A percentile compares a stretch with the other conserved stretches of the same genome.
These are phyloP conservation scores for Gortyna flavago DNA, from an alignment of 2,888 invertebrate species.

Conservation along the genomic window DNA sequence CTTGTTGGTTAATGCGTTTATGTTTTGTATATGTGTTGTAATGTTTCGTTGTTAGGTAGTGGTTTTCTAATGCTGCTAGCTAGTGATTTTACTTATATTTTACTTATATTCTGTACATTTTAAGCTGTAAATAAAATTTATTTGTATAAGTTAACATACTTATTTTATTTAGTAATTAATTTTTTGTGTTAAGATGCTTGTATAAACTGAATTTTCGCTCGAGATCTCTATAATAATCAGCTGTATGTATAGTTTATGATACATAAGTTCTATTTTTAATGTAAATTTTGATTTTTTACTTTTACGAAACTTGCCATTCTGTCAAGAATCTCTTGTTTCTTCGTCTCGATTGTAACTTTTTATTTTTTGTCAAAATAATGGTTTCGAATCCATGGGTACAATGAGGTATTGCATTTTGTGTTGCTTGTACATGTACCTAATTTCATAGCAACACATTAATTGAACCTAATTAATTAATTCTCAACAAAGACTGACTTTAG, in stretches of 20 bases:
- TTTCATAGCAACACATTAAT: background rate
- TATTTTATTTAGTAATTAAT: conserved; percentile 13
- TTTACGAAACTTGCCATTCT: conserved; percentile 40
- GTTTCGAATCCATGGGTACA: conserved; percentile 1
- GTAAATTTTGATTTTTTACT: conserved; percentile 37
- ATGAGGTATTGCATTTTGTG: conserved; percentile 15
- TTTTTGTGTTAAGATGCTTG: conserved; percentile 21
- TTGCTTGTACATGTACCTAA: background rate
- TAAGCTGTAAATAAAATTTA: conserved; percentile 54
- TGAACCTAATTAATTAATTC: conserved; percentile 16
- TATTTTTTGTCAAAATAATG: conserved; percentile 44
- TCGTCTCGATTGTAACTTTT: conserved; percentile 37
- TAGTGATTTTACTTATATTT: conserved; percentile 8
- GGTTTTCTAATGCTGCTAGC: conserved; percentile 10
- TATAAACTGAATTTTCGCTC: conserved; percentile 32
- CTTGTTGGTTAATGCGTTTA: conserved; percentile 15
- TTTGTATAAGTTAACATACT: conserved; percentile 29
- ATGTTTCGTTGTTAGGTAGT: conserved; percentile 3
- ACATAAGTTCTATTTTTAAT: conserved; percentile 40
- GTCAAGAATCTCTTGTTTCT: conserved; percentile 47
- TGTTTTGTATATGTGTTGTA: conserved; percentile 31
- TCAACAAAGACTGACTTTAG: conserved; percentile 39
- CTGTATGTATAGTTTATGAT: conserved; percentile 31
- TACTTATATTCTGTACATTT: conserved; percentile 7
- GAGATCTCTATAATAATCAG: conserved; percentile 61